These are phyloP conservation scores for Mus minutoides DNA, from an alignment of 2,797 vertebrate species.

Conservation along the genomic window DNA sequence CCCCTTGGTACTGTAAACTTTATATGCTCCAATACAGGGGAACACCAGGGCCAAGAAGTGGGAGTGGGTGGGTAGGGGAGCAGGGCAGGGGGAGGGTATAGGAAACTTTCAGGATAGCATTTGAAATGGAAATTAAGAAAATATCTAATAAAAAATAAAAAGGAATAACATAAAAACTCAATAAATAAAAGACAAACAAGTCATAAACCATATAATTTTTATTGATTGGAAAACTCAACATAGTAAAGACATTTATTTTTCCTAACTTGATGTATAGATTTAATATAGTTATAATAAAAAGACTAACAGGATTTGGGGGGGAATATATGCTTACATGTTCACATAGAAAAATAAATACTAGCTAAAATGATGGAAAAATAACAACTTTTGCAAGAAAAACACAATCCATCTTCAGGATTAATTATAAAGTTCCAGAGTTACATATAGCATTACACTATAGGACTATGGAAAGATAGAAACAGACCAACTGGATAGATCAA, in stretches of 20 bases:
- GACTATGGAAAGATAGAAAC: neutral
- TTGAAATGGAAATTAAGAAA: no score
- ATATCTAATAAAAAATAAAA: no score
- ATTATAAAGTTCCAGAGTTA: neutral
- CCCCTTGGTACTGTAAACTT: no score
- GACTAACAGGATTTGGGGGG: neutral
- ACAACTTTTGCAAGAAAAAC: neutral
- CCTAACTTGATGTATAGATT: neutral
- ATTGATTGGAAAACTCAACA: neutral
- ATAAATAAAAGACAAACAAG: neutral
- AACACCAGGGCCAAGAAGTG: no score
- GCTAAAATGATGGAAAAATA: neutral
- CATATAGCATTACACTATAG: neutral
- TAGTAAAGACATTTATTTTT: neutral
- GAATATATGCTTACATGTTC: neutral
- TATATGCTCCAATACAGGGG: no score
- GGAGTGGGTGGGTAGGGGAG: no score
- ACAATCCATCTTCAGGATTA: neutral
- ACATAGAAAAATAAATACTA: constrained; percentile 31
- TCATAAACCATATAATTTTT: neutral
- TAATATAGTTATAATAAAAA: constrained; percentile 36
- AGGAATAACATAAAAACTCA: neutral
- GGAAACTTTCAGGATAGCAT: no score
- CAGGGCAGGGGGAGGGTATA: no score
- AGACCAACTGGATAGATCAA: neutral